Percentiles rank a stretch among this genome's conserved stretches.
phyloP scores from a whole-genome alignment of 2,797 vertebrate genomes.

The Gymnocypris eckloni region DNA sequence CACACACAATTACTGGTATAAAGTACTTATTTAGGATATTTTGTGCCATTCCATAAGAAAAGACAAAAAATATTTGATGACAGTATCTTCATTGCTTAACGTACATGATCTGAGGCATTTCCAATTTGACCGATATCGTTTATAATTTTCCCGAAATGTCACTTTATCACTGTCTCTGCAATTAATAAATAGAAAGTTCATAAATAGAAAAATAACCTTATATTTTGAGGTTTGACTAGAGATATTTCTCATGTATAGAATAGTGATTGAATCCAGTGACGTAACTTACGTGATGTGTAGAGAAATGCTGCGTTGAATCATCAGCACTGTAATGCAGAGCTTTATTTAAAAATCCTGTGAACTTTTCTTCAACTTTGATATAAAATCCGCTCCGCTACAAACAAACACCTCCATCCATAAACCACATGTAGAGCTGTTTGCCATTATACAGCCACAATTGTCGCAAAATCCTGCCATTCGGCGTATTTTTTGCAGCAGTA shows the following conservation, averaged over 20 bases:
- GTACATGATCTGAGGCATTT: neutral
- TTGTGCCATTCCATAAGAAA: neutral
- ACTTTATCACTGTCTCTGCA: neutral
- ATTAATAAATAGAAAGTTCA: neutral
- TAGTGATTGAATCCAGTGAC: neutral
- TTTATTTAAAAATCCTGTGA: neutral
- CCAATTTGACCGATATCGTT: neutral
- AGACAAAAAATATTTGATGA: neutral
- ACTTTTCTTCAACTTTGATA: neutral
- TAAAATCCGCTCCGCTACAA: neutral
- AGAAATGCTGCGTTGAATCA: neutral
- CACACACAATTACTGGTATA: neutral
- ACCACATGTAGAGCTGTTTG: conserved; percentile 35
- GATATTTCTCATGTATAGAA: neutral
- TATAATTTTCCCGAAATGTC: too few species aligned
- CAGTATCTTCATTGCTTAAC: neutral
- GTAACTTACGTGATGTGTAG: neutral
- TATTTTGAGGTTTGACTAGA: neutral
- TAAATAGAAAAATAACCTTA: neutral
- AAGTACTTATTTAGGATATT: neutral
- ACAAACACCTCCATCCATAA: neutral
- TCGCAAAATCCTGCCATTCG: conserved; percentile 5
- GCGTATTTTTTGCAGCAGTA: conserved; percentile 31
- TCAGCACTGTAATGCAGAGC: too few species aligned
- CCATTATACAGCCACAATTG: neutral